phyloP scores from a whole-genome alignment of 2,888 invertebrate genomes.

The Loripinus fragilis region DNA sequence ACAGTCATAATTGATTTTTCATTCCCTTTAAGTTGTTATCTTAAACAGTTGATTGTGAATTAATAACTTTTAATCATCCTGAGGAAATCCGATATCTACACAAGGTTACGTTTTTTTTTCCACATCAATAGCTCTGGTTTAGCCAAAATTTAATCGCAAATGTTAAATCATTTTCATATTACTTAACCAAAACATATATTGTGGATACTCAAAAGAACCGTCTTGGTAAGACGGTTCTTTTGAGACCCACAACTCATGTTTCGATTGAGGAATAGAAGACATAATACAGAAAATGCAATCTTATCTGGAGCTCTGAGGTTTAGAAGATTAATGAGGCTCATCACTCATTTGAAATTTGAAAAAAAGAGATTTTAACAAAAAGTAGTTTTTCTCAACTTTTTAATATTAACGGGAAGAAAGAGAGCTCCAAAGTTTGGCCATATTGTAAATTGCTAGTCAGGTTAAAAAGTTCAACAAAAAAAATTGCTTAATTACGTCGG shows the following conservation, averaged over 20 bases:
- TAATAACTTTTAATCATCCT: not conserved
- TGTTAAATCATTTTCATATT: too few species aligned
- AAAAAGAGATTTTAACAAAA: not conserved
- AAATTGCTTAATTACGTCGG: not conserved
- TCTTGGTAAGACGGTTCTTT: too few species aligned
- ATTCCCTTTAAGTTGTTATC: not conserved
- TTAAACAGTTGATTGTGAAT: constrained; percentile 12
- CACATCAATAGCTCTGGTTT: too few species aligned
- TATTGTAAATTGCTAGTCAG: constrained; percentile 9
- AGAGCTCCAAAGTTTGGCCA: not conserved
- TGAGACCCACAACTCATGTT: too few species aligned
- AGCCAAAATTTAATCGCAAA: too few species aligned
- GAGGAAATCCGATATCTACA: not conserved
- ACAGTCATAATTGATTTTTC: not conserved
- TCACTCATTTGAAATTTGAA: not conserved
- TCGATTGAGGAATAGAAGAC: too few species aligned
- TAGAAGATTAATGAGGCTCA: constrained; percentile 4
- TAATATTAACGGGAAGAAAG: not conserved
- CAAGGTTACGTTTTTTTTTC: not conserved
- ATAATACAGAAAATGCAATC: too few species aligned
- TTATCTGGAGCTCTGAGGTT: too few species aligned
- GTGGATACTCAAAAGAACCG: too few species aligned
- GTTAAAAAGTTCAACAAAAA: constrained; percentile 2
- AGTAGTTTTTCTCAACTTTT: not conserved
- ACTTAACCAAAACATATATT: too few species aligned